A percentile compares a stretch with the other conserved stretches of the same genome.
Conservation (phyloP, 2,888 invertebrate species). For the Opisthograptis luteolata region DNA sequence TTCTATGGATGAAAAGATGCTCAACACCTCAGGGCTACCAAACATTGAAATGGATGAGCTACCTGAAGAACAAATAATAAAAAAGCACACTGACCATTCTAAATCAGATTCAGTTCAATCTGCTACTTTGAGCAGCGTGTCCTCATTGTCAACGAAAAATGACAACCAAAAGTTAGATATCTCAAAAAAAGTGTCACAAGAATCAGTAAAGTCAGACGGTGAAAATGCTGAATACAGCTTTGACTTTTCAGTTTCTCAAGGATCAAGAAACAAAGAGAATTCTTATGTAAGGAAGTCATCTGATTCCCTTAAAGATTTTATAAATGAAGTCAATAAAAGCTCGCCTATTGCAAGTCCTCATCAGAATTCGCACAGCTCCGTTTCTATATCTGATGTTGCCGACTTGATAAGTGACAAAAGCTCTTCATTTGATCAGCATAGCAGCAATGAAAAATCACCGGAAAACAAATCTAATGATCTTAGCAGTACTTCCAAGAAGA, state of each 20-base stretch:
- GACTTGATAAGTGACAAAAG: conserved; percentile 75
- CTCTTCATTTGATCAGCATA: conserved; percentile 46
- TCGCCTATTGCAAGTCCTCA: conserved; percentile 52
- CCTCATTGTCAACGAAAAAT: conserved; percentile 48
- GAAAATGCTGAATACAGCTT: conserved; percentile 69
- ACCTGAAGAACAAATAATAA: conserved; percentile 38
- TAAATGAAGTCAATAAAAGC: conserved; percentile 46
- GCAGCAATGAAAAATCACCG: conserved; percentile 46
- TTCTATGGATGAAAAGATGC: conserved; percentile 58
- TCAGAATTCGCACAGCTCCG: conserved; percentile 67
- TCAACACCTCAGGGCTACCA: conserved; percentile 65
- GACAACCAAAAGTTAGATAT: conserved; percentile 37
- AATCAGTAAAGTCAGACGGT: conserved; percentile 55
- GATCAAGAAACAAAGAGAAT: conserved; percentile 49
- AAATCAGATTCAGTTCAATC: conserved; percentile 49
- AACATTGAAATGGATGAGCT: conserved; percentile 20
- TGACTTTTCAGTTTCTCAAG: conserved; percentile 65
- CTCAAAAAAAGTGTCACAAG: conserved; percentile 44
- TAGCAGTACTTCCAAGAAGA: conserved; percentile 45
- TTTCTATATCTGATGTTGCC: conserved; percentile 76
- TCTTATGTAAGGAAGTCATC: conserved; percentile 33
- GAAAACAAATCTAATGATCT: conserved; percentile 39
- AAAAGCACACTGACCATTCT: conserved; percentile 36
- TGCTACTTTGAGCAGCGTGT: conserved; percentile 51
- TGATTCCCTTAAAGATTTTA: conserved; percentile 11